Evolutionary conservation across 2,113 vertebrate species (phyloP).

Genomic region (Progne subis): DNA sequence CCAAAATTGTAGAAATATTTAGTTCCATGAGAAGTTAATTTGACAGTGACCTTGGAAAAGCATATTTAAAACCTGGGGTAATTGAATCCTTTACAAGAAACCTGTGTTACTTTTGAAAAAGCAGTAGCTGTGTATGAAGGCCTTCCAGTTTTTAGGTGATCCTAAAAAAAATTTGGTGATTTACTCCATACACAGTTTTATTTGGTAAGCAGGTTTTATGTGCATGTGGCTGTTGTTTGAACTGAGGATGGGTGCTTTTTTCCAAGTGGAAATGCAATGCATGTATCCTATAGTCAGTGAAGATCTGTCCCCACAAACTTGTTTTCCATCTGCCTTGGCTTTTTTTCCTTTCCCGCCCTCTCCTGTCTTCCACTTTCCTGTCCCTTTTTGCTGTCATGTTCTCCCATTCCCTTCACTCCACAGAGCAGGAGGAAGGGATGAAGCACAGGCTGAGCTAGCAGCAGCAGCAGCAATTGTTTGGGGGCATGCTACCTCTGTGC

Average conservation of each 20-base stretch:
- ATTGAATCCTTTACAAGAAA: not conserved
- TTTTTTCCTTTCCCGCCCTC: not conserved
- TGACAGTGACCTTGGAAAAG: not conserved
- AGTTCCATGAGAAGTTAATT: not conserved
- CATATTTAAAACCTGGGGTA: not conserved
- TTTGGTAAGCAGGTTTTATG: not conserved
- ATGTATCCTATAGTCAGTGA: not conserved
- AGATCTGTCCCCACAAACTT: not conserved
- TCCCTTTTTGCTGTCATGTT: not conserved
- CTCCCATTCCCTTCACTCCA: not conserved
- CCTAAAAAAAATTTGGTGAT: not conserved
- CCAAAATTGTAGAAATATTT: not conserved
- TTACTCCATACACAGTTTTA: not conserved
- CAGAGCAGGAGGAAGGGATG: not conserved
- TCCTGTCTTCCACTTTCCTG: accelerated
- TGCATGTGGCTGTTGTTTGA: not conserved
- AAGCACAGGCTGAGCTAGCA: not conserved
- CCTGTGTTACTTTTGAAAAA: not conserved
- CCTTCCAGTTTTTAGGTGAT: not conserved
- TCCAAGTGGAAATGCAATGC: not conserved
- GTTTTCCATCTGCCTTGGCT: not conserved
- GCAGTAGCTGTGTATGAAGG: not conserved
- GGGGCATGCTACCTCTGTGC: not conserved
- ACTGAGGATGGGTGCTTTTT: not conserved
- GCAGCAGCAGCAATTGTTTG: not conserved